Percentiles rank a stretch among this genome's conserved stretches.
These are phyloP conservation scores for Colossoma macropomum DNA, from an alignment of 2,113 vertebrate species.

Conservation along the genomic window DNA sequence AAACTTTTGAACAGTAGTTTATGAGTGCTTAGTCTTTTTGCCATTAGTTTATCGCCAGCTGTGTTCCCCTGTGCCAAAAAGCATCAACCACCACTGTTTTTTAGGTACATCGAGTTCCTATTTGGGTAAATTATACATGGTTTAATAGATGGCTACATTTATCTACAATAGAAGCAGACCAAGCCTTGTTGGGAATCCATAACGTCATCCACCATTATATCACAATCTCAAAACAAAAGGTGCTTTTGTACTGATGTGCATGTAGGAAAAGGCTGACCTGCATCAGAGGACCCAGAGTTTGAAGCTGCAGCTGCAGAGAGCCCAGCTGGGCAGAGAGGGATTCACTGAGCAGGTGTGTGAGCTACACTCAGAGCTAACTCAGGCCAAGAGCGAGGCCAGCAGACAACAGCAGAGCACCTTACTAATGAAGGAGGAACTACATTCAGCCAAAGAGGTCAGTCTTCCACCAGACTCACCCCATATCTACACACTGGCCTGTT, in stretches of 20 bases:
- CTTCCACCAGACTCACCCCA: neutral
- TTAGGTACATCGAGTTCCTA: no score
- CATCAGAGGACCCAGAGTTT: slow-evolving; percentile 61
- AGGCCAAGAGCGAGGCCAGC: slow-evolving; percentile 51
- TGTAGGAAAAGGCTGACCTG: slow-evolving; percentile 72
- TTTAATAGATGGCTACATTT: neutral
- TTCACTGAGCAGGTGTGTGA: slow-evolving; percentile 64
- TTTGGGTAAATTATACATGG: neutral
- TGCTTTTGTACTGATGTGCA: neutral
- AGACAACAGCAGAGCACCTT: slow-evolving; percentile 63
- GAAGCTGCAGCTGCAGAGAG: slow-evolving; percentile 60
- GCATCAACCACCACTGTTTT: no score
- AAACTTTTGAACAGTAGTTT: no score
- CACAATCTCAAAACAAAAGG: neutral
- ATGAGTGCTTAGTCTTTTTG: no score
- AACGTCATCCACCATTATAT: neutral
- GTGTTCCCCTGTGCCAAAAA: no score
- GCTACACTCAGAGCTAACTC: slow-evolving; percentile 52
- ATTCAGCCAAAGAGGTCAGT: slow-evolving; percentile 61
- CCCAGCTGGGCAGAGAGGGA: slow-evolving; percentile 46
- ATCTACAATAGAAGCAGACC: no score
- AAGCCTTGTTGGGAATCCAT: neutral
- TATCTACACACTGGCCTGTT: neutral
- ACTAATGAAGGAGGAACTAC: slow-evolving; percentile 62
- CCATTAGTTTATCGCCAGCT: no score